Conservation (phyloP, 2,888 invertebrate species). For the Tiliacea citrago region DNA sequence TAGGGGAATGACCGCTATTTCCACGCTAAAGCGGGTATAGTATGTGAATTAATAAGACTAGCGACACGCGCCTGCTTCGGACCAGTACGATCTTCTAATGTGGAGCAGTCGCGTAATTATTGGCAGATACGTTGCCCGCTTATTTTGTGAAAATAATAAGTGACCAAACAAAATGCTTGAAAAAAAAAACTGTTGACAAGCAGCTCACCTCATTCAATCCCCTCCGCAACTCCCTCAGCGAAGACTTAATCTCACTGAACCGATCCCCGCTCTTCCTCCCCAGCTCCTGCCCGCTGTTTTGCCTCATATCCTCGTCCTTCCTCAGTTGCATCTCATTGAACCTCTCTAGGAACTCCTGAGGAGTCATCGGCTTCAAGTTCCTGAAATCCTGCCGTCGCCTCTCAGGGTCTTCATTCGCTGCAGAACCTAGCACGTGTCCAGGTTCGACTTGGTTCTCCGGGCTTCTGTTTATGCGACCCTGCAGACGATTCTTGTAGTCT, state of each 20-base stretch:
- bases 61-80: background rate
- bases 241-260: slow-evolving; percentile 85
- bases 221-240: slow-evolving; percentile 81
- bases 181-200: background rate
- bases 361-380: slow-evolving; percentile 82
- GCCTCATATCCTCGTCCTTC: slow-evolving; percentile 58
- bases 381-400: slow-evolving; percentile 65
- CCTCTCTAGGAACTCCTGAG: slow-evolving; percentile 79
- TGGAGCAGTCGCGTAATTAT: background rate
- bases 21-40: no score
- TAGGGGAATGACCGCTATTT: no score
- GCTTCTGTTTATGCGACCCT: slow-evolving; percentile 68
- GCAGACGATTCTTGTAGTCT: slow-evolving; percentile 69
- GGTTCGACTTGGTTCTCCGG: slow-evolving; percentile 39
- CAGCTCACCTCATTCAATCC: slow-evolving; percentile 83
- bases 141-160: background rate
- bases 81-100: background rate
- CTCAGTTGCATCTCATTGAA: slow-evolving; percentile 77
- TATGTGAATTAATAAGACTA: background rate
- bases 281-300: slow-evolving; percentile 51
- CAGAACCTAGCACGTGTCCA: slow-evolving; percentile 36
- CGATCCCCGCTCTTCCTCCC: slow-evolving; percentile 70
- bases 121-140: background rate
- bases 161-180: background rate
- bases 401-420: slow-evolving; percentile 35